Percentiles rank a stretch among this genome's conserved stretches.
Conservation (phyloP, 2,113 vertebrate species). For the Phoxinus phoxinus region DNA sequence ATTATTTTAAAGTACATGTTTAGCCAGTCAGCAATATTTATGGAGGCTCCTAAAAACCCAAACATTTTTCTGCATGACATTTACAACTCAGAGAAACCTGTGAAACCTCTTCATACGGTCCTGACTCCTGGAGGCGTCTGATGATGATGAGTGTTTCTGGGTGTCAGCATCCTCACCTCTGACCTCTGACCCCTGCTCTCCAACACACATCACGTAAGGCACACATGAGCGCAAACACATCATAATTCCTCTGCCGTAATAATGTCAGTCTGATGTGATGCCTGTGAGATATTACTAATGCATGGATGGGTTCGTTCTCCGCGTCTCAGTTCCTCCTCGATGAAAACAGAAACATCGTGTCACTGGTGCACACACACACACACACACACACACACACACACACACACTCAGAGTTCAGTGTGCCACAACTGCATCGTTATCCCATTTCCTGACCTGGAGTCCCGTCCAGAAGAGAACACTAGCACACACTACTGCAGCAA, state of each 20-base stretch:
- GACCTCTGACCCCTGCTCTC: background rate
- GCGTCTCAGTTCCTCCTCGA: background rate
- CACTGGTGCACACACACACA: background rate
- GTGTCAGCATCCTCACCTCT: background rate
- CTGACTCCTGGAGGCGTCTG: background rate
- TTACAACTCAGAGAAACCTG: background rate
- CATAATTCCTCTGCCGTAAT: background rate
- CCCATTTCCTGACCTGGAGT: background rate
- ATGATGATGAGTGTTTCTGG: background rate
- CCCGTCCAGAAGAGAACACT: background rate
- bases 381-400: no score
- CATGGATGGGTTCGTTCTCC: background rate
- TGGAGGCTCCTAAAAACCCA: background rate
- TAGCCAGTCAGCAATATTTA: background rate
- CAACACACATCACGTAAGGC: background rate
- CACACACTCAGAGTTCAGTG: background rate
- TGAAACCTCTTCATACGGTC: background rate
- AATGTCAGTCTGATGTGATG: background rate
- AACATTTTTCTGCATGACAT: background rate
- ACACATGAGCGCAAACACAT: background rate
- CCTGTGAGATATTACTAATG: background rate
- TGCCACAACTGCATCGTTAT: background rate
- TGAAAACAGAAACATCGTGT: background rate
- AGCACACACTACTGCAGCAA: background rate
- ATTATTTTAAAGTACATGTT: background rate